A percentile compares a stretch with the other conserved stretches of the same genome.
Evolutionary conservation across 2,888 invertebrate species (phyloP).

Genomic region (Pseudoips prasinana): DNA sequence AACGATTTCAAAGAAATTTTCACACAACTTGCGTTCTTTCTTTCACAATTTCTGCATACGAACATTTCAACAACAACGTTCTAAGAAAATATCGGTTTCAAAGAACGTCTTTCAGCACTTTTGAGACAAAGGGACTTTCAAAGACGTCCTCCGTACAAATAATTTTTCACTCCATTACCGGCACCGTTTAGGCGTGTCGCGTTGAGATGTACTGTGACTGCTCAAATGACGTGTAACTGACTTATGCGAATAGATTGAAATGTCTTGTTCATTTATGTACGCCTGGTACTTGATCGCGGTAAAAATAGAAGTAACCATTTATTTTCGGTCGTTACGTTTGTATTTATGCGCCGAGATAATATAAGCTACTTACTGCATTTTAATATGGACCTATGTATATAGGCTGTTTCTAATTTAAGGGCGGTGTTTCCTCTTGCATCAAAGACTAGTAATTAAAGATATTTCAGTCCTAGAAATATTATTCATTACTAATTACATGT

Average conservation of each 20-base stretch:
- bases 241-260: slow-evolving; percentile 26
- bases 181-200: slow-evolving; percentile 38
- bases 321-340: too few species aligned
- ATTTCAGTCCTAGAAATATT: too few species aligned
- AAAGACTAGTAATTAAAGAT: too few species aligned
- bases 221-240: slow-evolving; percentile 27
- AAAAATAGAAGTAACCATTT: too few species aligned
- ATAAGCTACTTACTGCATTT: too few species aligned
- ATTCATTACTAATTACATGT: too few species aligned
- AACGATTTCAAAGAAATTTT: too few species aligned
- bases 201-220: slow-evolving; percentile 40
- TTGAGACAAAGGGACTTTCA: slow-evolving; percentile 25
- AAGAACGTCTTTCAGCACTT: slow-evolving; percentile 29
- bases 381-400: too few species aligned
- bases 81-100: slow-evolving; percentile 35
- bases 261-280: slow-evolving; percentile 17
- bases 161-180: slow-evolving; percentile 55
- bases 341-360: too few species aligned
- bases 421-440: too few species aligned
- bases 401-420: too few species aligned
- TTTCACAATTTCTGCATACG: slow-evolving; percentile 2
- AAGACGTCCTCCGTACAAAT: slow-evolving; percentile 33
- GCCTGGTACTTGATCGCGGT: slow-evolving; percentile 3
- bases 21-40: neutral
- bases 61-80: slow-evolving; percentile 20